phyloP scores from a whole-genome alignment of 2,797 vertebrate species.

The Coluber constrictor region DNA sequence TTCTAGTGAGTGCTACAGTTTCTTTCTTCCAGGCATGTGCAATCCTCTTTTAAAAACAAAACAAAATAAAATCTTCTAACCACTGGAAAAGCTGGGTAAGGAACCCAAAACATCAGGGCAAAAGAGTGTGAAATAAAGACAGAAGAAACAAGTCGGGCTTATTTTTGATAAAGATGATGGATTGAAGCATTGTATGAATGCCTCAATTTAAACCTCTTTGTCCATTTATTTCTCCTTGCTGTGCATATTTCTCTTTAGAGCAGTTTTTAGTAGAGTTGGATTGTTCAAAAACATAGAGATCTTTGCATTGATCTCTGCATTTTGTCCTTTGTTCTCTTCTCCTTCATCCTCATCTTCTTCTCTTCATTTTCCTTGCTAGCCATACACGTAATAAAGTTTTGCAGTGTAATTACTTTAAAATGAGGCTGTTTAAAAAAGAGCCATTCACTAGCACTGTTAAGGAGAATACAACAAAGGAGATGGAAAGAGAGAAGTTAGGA shows the following conservation, averaged over 20 bases:
- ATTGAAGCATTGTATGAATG: not conserved
- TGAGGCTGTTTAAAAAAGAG: not conserved
- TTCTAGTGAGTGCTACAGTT: not conserved
- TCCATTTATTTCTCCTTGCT: not conserved
- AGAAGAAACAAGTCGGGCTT: not conserved
- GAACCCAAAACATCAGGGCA: not conserved
- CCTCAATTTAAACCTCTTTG: not conserved
- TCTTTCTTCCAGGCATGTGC: not conserved
- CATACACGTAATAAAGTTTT: not conserved
- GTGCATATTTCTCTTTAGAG: not conserved
- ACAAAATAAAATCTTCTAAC: not conserved
- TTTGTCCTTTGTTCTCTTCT: not conserved
- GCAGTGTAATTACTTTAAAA: not conserved
- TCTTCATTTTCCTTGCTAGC: not conserved
- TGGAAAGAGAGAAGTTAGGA: not conserved
- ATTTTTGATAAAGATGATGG: not conserved
- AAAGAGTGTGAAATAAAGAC: not conserved
- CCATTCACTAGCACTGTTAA: not conserved
- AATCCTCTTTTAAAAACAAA: not conserved
- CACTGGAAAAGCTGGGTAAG: not conserved
- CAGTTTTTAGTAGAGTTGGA: not conserved
- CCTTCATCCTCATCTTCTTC: not conserved
- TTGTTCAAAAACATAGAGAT: not conserved
- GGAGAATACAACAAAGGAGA: not conserved
- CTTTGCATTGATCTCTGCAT: not conserved